Evolutionary conservation across 2,113 vertebrate species (phyloP).

Genomic region (Caranx melampygus): DNA sequence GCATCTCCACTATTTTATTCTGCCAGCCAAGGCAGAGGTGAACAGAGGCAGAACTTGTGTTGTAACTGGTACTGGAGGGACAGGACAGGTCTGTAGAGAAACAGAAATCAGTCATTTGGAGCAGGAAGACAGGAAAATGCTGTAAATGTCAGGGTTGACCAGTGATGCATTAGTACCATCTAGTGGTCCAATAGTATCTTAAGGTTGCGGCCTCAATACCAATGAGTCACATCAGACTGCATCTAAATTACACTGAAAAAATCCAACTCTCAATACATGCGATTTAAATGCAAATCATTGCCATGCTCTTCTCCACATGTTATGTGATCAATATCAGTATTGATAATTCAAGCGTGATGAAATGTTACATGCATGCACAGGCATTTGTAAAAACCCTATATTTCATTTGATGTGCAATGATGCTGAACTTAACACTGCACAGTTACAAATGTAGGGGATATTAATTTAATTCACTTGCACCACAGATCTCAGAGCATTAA

Average conservation of each 20-base stretch:
- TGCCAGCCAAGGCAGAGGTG: constrained; percentile 44
- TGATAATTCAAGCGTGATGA: constrained; percentile 55
- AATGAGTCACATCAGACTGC: constrained; percentile 21
- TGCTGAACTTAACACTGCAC: constrained; percentile 64
- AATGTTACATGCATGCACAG: constrained; percentile 37
- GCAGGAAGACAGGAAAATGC: constrained; percentile 12
- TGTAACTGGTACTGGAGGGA: constrained; percentile 46
- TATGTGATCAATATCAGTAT: constrained; percentile 44
- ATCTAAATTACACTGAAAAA: constrained; percentile 10
- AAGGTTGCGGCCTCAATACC: constrained; percentile 47
- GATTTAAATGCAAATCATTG: constrained; percentile 49
- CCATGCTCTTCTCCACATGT: constrained; percentile 8
- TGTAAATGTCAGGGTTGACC: constrained; percentile 58
- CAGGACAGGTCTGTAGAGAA: constrained; percentile 47
- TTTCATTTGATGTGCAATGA: constrained; percentile 70
- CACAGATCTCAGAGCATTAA: constrained; percentile 55
- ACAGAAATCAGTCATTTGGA: constrained; percentile 46
- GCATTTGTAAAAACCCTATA: constrained; percentile 57
- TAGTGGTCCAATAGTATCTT: constrained; percentile 66
- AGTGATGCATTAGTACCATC: constrained; percentile 79
- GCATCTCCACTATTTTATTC: constrained; percentile 40
- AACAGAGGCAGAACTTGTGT: constrained; percentile 34
- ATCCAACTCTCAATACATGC: background rate
- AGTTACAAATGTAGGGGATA: constrained; percentile 56
- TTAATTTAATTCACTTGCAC: constrained; percentile 65